Conservation (phyloP, 1,140 invertebrate species). For the Teleogryllus occipitalis region DNA sequence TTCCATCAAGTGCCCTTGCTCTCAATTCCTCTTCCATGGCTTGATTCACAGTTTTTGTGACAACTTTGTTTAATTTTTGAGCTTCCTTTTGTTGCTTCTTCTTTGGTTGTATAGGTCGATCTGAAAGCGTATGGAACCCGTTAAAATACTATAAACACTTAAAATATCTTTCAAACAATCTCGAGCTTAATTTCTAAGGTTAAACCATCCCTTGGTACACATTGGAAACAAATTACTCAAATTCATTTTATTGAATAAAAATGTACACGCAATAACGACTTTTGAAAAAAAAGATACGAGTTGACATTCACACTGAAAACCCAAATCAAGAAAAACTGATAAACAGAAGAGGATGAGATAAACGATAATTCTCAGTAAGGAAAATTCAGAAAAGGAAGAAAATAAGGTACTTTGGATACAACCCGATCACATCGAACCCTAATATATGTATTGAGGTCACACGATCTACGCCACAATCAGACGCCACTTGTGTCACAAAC, state of each 20-base stretch:
- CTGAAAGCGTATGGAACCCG: constrained; percentile 31
- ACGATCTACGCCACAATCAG: background rate
- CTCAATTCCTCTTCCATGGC: constrained; percentile 51
- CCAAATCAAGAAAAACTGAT: no score
- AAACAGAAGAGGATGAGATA: no score
- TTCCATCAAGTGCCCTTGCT: constrained; percentile 41
- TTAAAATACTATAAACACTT: background rate
- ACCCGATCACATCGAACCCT: background rate
- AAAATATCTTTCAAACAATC: background rate
- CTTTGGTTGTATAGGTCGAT: constrained; percentile 51
- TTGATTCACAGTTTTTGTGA: constrained; percentile 53
- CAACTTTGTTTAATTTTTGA: constrained; percentile 50
- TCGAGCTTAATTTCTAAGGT: background rate
- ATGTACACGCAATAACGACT: no score
- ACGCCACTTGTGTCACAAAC: background rate
- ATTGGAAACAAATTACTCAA: background rate
- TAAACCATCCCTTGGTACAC: background rate
- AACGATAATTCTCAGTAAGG: no score
- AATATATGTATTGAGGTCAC: background rate
- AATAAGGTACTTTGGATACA: background rate
- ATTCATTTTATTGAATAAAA: background rate
- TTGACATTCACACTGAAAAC: no score
- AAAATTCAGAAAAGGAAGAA: no score
- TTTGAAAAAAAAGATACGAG: no score
- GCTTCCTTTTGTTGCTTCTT: constrained; percentile 48